Evolutionary conservation across 2,797 vertebrate genomes (phyloP).

Genomic region (Tauraco hartlaubi): DNA sequence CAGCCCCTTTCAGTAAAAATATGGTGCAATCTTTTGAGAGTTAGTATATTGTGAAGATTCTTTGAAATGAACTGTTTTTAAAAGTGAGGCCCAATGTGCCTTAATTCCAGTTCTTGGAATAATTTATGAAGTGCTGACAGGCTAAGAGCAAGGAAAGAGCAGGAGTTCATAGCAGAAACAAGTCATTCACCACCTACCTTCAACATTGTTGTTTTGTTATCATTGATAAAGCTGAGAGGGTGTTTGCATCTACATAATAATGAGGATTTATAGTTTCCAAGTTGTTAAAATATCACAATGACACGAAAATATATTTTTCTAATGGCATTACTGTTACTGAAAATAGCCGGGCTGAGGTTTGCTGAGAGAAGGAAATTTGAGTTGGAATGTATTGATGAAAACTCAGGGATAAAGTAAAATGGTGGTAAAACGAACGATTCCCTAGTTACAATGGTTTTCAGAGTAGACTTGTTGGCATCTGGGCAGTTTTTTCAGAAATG

Average conservation of each 20-base stretch:
- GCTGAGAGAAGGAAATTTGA: constrained; percentile 12
- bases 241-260: constrained; percentile 21
- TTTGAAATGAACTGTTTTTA: constrained; percentile 21
- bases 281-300: constrained; percentile 36
- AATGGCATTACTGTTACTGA: constrained; percentile 25
- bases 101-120: constrained; percentile 71
- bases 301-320: constrained; percentile 46
- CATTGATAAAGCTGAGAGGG: constrained; percentile 36
- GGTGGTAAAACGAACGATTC: background rate
- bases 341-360: constrained; percentile 8
- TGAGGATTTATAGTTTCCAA: constrained; percentile 53
- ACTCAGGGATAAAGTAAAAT: background rate
- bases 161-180: constrained; percentile 79
- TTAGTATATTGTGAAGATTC: constrained; percentile 2
- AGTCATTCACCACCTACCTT: constrained; percentile 69
- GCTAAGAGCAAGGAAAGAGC: constrained; percentile 79
- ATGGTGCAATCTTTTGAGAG: background rate
- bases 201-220: constrained; percentile 38
- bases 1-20: background rate
- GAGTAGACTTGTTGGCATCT: background rate
- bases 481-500: background rate
- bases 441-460: background rate
- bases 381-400: constrained; percentile 36
- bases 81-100: constrained; percentile 52
- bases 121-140: constrained; percentile 87